phyloP scores from a whole-genome alignment of 1,140 invertebrate species.

The Homarus americanus region DNA sequence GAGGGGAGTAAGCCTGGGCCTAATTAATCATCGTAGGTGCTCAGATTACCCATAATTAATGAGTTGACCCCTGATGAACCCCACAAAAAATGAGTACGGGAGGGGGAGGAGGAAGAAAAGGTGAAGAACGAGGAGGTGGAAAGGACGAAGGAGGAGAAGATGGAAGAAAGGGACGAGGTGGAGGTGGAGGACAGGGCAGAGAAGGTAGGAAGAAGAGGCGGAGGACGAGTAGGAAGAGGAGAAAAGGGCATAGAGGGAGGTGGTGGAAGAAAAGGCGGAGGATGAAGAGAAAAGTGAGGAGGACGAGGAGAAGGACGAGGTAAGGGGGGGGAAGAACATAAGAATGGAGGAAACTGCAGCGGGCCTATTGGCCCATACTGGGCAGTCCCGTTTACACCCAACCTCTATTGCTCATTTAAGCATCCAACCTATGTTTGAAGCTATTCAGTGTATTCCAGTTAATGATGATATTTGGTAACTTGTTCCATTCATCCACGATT shows the following conservation, averaged over 20 bases:
- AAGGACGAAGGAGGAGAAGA: not conserved
- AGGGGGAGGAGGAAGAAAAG: not conserved
- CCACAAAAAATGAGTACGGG: not conserved
- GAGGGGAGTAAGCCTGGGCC: not conserved
- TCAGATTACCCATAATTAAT: constrained; percentile 9
- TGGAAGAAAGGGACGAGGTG: not conserved
- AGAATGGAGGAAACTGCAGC: too few species aligned
- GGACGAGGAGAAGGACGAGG: too few species aligned
- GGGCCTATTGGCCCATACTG: too few species aligned
- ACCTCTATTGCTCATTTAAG: too few species aligned
- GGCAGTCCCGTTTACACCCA: too few species aligned
- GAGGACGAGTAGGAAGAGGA: not conserved
- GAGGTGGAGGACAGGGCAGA: too few species aligned
- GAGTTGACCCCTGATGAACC: constrained; percentile 9
- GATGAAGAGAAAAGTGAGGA: too few species aligned
- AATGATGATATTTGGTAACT: too few species aligned
- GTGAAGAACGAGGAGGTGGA: not conserved
- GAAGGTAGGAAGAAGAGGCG: not conserved
- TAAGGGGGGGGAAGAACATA: too few species aligned
- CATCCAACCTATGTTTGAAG: too few species aligned
- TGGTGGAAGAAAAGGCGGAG: not conserved
- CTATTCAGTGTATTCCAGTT: too few species aligned
- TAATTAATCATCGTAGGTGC: constrained; percentile 15
- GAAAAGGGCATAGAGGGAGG: not conserved
- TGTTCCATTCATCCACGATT: too few species aligned